Base-by-base conservation (phyloP, 2,888 invertebrate genomes). In the Phyllotreta striolata region DNA sequence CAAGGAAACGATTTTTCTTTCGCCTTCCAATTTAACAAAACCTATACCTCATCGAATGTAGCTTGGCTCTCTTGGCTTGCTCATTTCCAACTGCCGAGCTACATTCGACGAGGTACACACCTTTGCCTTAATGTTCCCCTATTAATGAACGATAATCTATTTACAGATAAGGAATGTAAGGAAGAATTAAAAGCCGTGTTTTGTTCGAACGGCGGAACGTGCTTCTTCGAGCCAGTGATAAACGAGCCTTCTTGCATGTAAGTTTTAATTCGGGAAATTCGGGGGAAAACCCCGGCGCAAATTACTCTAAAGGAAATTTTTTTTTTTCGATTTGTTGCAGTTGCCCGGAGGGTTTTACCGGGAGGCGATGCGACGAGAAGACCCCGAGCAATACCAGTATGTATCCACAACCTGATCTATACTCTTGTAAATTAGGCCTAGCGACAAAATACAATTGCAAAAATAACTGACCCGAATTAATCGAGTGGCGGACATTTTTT, bases 201-300 rank as follows among this genome's bases (percentile, higher is more conserved):
- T 83, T 95, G 95, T 84, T 88, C 92, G 82, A 94, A 95, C 81
- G 92, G 92, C 77, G 95, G 93, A 80, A 91, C 90, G 72, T 95
- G 95, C 84, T 87, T 89, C 81, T 90, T 89, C 83, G 90, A 91
- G 83, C 87, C 88, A 81, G 87, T 89, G 76, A 89, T 93, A 78
- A 87, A 88, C 80, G 91, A 91, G 84, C 88, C 89, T 80, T 91
- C 90, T 81, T 95, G 95, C 90, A 90, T 89, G 94, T 95, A 84
- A 91, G 91, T 89, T 58, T 56, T 24, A 41, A 47, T 13, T 47
- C 10, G 12, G 12, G 1, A 9, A 37, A 37, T 39, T 6, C 13
- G 9, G n/a, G n/a, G n/a, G n/a, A 35, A 54, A 37, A 43, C 38
- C n/a, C n/a, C n/a, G n/a, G 24, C n/a, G n/a, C n/a, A n/a, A n/a